A percentile compares a stretch with the other conserved stretches of the same genome.
Conservation (phyloP, 2,113 vertebrate genomes). For the Rhinolophus ferrumequinum region DNA sequence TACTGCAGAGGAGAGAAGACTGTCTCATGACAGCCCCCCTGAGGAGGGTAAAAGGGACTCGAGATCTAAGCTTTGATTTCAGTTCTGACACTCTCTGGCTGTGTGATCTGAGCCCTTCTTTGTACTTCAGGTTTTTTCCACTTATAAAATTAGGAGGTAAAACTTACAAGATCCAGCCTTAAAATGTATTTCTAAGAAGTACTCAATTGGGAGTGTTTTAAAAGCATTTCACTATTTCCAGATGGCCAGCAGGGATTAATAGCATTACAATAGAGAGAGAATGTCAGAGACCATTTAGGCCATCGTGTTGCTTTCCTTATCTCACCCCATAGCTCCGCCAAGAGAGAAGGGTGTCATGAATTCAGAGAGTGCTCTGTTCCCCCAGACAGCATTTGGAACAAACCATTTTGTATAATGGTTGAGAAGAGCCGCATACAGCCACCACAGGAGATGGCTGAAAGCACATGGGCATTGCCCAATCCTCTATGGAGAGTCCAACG, state of each 20-base stretch:
- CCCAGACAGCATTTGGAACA: background rate
- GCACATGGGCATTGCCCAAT: background rate
- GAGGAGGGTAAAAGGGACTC: background rate
- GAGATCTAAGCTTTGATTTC: constrained; percentile 29
- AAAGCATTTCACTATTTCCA: constrained; percentile 35
- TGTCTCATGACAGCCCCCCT: background rate
- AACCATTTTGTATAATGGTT: background rate
- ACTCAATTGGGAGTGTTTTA: background rate
- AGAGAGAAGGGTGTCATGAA: background rate
- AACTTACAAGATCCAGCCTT: background rate
- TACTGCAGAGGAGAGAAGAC: constrained; percentile 34
- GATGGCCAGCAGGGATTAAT: background rate
- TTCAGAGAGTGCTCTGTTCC: background rate
- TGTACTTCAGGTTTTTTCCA: background rate
- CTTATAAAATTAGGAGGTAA: constrained; percentile 10
- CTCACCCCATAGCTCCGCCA: background rate
- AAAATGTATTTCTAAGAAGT: constrained; percentile 29
- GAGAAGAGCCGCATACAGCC: background rate
- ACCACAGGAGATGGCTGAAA: background rate
- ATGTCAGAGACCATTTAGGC: background rate
- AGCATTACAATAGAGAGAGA: background rate
- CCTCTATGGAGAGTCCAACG: no score
- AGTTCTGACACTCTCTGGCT: background rate
- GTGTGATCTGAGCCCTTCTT: constrained; percentile 19
- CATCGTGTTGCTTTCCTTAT: background rate